Evolutionary conservation across 2,888 invertebrate genomes (phyloP).

Genomic region (Carcina quercana): DNA sequence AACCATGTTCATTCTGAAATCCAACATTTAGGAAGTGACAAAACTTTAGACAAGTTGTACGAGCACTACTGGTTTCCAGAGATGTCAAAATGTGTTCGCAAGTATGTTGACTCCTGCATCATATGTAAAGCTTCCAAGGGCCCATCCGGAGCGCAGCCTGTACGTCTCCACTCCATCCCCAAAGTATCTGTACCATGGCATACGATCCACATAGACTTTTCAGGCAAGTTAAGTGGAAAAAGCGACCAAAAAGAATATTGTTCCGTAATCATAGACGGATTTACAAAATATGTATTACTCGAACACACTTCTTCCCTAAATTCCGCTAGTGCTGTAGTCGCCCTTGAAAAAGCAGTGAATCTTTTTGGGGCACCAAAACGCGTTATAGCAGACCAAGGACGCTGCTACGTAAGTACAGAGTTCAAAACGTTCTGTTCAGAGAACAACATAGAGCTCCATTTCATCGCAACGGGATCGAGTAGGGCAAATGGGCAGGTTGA

Average conservation of each 20-base stretch:
- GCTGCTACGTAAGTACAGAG: too few relatives aligned
- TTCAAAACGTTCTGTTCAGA: constrained; percentile 13
- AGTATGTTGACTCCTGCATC: constrained; percentile 30
- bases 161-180: constrained; percentile 17
- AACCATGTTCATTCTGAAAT: background rate
- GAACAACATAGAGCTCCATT: constrained; percentile 13
- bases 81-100: constrained; percentile 26
- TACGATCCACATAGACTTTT: constrained; percentile 11
- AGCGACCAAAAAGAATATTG: constrained; percentile 7
- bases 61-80: constrained; percentile 27
- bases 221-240: constrained; percentile 6
- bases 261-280: constrained; percentile 11
- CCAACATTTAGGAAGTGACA: constrained; percentile 2
- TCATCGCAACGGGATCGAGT: constrained; percentile 14
- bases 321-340: constrained; percentile 5
- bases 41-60: constrained; percentile 11
- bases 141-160: constrained; percentile 6
- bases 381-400: constrained; percentile 16
- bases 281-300: constrained; percentile 18
- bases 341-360: constrained; percentile 8
- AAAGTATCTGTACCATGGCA: constrained; percentile 13
- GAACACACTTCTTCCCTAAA: constrained; percentile 12
- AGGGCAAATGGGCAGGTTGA: constrained; percentile 18
- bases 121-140: constrained; percentile 32
- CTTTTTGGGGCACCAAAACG: constrained; percentile 15